These are phyloP conservation scores for Odocoileus virginianus DNA, from an alignment of 2,113 vertebrate genomes.

Conservation along the genomic window DNA sequence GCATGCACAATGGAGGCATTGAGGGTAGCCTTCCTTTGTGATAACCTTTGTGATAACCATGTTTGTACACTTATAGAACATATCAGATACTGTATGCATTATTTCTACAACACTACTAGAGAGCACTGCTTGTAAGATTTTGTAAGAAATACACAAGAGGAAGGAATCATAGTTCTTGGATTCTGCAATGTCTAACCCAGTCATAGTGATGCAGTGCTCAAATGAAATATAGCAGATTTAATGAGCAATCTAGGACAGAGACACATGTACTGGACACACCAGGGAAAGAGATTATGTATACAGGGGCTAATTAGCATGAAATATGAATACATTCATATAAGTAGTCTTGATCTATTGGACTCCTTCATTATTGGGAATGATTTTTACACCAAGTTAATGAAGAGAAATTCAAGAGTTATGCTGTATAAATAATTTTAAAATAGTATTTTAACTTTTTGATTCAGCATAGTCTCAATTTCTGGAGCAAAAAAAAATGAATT, in stretches of 20 bases:
- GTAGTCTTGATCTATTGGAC: slow-evolving; percentile 80
- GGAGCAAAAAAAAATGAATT: slow-evolving; percentile 19
- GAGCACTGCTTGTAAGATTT: slow-evolving; percentile 42
- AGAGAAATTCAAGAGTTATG: slow-evolving; percentile 73
- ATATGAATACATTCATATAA: slow-evolving; percentile 81
- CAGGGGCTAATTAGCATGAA: slow-evolving; percentile 85
- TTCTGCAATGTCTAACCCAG: slow-evolving; percentile 72
- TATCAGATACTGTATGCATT: slow-evolving; percentile 35
- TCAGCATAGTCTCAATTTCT: slow-evolving; percentile 41
- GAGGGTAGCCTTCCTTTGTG: slow-evolving; percentile 38
- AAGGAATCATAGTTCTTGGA: slow-evolving; percentile 71
- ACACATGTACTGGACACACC: slow-evolving; percentile 81
- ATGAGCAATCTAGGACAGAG: slow-evolving; percentile 85
- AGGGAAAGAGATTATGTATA: slow-evolving; percentile 75
- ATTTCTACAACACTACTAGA: slow-evolving; percentile 35
- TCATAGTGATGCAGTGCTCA: slow-evolving; percentile 74
- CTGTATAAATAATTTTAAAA: slow-evolving; percentile 70
- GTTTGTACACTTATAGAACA: slow-evolving; percentile 43
- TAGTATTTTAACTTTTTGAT: slow-evolving; percentile 59
- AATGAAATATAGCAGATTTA: slow-evolving; percentile 84
- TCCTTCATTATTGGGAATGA: slow-evolving; percentile 72
- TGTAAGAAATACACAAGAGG: slow-evolving; percentile 65
- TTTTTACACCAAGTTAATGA: slow-evolving; percentile 72
- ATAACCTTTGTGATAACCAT: background rate
- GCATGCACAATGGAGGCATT: slow-evolving; percentile 34